These are phyloP conservation scores for Synanthedon andrenaeformis DNA, from an alignment of 2,888 invertebrate genomes.

Conservation along the genomic window DNA sequence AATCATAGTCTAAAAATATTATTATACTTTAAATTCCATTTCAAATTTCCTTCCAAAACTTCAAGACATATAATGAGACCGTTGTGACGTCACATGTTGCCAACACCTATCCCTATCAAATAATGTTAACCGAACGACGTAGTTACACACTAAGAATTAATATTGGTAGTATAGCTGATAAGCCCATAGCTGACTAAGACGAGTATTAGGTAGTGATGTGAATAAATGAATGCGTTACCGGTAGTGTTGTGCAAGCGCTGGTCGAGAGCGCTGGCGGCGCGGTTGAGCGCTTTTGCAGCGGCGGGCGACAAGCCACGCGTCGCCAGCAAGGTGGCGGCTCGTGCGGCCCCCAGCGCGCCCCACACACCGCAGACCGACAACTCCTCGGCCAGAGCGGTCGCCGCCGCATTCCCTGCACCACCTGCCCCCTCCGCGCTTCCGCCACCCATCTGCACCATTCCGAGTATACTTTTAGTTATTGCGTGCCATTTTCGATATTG, in stretches of 20 bases:
- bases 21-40: no score
- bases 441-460: background rate
- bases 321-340: constrained; percentile 30
- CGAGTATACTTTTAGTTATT: background rate
- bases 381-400: constrained; percentile 38
- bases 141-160: background rate
- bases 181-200: no score
- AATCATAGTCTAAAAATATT: no score
- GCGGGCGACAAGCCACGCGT: constrained; percentile 19
- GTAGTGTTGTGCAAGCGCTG: constrained; percentile 20
- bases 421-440: constrained; percentile 9
- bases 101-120: no score
- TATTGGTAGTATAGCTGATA: no score
- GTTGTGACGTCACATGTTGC: no score
- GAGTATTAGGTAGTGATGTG: no score
- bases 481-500: no score
- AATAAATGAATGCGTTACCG: constrained; percentile 10
- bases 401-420: constrained; percentile 11
- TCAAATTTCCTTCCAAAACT: no score
- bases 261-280: constrained; percentile 20
- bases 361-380: constrained; percentile 17
- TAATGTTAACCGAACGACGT: no score
- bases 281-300: constrained; percentile 15
- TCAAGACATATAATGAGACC: no score
- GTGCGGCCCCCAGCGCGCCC: constrained; percentile 31